A percentile compares a stretch with the other conserved stretches of the same genome.
Evolutionary conservation across 2,888 invertebrate species (phyloP).

Genomic region (Aspidiotus rigidus): DNA sequence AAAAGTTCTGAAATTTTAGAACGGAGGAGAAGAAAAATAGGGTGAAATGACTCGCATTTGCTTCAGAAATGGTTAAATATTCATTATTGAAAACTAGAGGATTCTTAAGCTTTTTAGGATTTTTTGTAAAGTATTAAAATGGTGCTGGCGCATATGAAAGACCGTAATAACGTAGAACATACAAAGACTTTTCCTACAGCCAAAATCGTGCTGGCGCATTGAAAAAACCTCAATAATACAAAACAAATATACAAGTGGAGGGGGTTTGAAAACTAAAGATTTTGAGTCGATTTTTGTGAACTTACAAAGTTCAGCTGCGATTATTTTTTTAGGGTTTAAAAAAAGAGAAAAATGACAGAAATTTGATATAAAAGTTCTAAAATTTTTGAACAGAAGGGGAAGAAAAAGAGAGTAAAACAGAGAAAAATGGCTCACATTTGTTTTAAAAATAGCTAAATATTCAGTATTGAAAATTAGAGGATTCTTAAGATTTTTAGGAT

Average conservation of each 20-base stretch:
- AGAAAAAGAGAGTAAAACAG: background rate
- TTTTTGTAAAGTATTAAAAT: background rate
- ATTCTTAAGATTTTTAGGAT: background rate
- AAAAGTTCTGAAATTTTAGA: no score
- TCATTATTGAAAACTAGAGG: background rate
- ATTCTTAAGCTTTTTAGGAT: background rate
- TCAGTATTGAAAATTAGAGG: background rate
- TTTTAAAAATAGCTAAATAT: background rate
- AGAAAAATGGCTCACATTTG: background rate
- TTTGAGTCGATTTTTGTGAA: background rate
- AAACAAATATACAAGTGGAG: no score
- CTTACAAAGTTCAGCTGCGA: background rate
- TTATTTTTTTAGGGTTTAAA: background rate
- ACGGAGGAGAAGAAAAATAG: no score
- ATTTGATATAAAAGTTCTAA: background rate
- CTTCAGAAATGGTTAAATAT: background rate
- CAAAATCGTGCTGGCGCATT: conserved; percentile 2
- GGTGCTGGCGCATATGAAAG: background rate
- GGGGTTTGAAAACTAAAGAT: background rate
- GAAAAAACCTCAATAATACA: background rate
- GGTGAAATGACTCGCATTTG: no score
- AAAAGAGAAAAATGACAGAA: background rate
- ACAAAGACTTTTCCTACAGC: background rate
- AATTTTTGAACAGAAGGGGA: background rate
- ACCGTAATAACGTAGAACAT: background rate